Evolutionary conservation across 30 jellyfish, hydroid and myxozoan species (phyloP).

Genomic region (Euphysa ruthae): DNA sequence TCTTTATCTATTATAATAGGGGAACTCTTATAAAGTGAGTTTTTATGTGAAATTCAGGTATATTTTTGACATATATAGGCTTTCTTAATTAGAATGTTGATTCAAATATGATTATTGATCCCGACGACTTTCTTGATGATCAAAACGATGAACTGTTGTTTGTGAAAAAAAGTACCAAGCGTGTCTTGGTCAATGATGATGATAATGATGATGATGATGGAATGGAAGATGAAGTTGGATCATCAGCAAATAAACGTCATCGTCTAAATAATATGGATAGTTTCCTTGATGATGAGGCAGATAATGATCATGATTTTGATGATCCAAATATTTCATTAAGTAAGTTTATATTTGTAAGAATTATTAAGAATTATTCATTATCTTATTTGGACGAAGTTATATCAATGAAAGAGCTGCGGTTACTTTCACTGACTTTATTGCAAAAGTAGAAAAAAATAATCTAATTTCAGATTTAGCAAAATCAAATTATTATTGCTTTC

Average conservation of each 20-base stretch:
- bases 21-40: too few species aligned
- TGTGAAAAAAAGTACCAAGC: not conserved
- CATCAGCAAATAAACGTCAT: constrained; percentile 59
- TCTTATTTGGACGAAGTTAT: too few species aligned
- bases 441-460: too few species aligned
- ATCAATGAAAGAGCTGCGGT: too few species aligned
- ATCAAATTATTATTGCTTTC: too few species aligned
- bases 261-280: constrained; percentile 66
- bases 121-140: not conserved
- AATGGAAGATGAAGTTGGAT: constrained; percentile 42
- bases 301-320: constrained; percentile 64
- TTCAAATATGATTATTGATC: too few species aligned
- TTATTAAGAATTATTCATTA: not conserved
- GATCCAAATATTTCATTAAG: constrained; percentile 72
- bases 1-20: too few species aligned
- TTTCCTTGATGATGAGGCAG: constrained; percentile 83
- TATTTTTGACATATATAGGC: too few species aligned
- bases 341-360: constrained; percentile 8
- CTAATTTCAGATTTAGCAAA: too few species aligned
- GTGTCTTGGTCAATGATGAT: not conserved
- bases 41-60: too few species aligned
- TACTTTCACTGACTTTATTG: too few species aligned
- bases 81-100: too few species aligned
- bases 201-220: constrained; percentile 52
- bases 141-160: not conserved